These are phyloP conservation scores for Melanostoma mellinum DNA, from an alignment of 2,888 invertebrate genomes.

Conservation along the genomic window DNA sequence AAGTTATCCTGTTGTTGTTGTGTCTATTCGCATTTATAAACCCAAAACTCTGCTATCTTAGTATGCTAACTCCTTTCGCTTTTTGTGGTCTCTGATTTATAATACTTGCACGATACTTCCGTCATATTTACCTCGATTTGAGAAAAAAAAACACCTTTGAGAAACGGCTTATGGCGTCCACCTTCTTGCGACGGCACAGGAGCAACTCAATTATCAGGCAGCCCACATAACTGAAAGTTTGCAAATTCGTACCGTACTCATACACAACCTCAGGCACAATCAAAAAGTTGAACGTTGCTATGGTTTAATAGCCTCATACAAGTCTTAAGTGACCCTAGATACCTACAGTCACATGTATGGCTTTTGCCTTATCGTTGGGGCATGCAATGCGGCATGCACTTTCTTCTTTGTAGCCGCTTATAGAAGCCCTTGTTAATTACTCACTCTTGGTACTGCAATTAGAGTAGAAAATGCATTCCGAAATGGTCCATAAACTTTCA, in stretches of 20 bases:
- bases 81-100: slow-evolving; percentile 50
- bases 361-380: slow-evolving; percentile 12
- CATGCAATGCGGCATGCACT: slow-evolving; percentile 31
- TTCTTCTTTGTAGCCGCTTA: slow-evolving; percentile 38
- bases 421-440: slow-evolving; percentile 56
- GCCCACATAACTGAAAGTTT: slow-evolving; percentile 52
- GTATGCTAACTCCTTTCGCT: slow-evolving; percentile 42
- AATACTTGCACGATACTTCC: slow-evolving; percentile 48
- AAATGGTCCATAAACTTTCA: slow-evolving; percentile 47
- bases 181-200: slow-evolving; percentile 29
- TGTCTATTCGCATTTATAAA: slow-evolving; percentile 26
- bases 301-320: not conserved
- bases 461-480: slow-evolving; percentile 56
- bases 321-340: slow-evolving; percentile 45
- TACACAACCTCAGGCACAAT: slow-evolving; percentile 43
- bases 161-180: slow-evolving; percentile 38
- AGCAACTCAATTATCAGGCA: slow-evolving; percentile 58
- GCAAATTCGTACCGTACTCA: slow-evolving; percentile 24
- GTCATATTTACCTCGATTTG: slow-evolving; percentile 47
- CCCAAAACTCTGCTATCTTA: slow-evolving; percentile 5
- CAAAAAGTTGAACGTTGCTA: slow-evolving; percentile 38
- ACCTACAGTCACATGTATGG: slow-evolving; percentile 21
- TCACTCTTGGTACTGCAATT: slow-evolving; percentile 53
- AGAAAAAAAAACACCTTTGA: slow-evolving; percentile 10
- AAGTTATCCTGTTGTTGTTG: not conserved